Evolutionary conservation across 2,797 vertebrate species (phyloP).

Genomic region (Gambelia wislizenii): DNA sequence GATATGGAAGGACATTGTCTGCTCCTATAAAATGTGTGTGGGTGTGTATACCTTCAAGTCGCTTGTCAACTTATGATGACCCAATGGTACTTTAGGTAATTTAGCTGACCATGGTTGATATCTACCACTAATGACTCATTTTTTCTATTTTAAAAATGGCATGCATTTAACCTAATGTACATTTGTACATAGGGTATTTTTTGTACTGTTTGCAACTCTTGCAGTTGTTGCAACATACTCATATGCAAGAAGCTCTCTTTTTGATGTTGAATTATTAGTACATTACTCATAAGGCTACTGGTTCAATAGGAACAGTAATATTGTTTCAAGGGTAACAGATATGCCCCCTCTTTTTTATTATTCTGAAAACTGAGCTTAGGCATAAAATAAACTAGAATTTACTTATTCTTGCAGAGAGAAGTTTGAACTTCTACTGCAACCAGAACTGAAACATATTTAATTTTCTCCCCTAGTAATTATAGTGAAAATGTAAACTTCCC

Average conservation of each 20-base stretch:
- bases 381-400: neutral
- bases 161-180: conserved; percentile 71
- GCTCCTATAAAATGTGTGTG: neutral
- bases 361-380: neutral
- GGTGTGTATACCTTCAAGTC: too few relatives aligned
- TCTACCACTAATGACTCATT: neutral
- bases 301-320: conserved; percentile 32
- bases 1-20: conserved; percentile 8
- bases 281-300: conserved; percentile 76
- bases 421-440: neutral
- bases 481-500: neutral
- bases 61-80: too few relatives aligned
- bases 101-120: conserved; percentile 11
- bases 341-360: conserved; percentile 25
- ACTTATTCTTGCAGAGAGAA: neutral
- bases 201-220: conserved; percentile 76
- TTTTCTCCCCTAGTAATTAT: neutral
- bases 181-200: conserved; percentile 70
- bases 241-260: conserved; percentile 79
- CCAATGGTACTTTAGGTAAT: neutral
- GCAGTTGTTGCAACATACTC: conserved; percentile 84
- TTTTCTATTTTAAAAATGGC: conserved; percentile 57
- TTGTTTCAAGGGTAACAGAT: conserved; percentile 22
- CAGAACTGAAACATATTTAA: neutral
- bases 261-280: conserved; percentile 78